Base-by-base conservation (phyloP, 2,113 vertebrate genomes). In the Hylia prasina region DNA sequence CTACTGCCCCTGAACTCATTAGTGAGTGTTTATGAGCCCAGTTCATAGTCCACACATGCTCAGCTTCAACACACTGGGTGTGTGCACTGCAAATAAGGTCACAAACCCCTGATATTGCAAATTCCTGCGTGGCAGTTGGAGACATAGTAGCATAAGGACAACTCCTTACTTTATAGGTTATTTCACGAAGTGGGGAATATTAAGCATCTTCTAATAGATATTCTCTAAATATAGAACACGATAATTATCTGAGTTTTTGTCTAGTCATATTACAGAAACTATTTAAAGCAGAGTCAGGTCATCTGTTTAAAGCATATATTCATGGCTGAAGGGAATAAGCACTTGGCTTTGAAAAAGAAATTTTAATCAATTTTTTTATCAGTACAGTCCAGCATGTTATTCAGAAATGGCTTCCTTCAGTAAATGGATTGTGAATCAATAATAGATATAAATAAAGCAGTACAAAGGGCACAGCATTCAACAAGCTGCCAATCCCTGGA, bases 381-480 rank as follows among this genome's bases (percentile, higher is more conserved):
- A 94, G 61, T 69, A 69, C 11, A 9, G 61, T 85, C 71, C 79
- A 94, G 75, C 48, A 33, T 6, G 10, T 70, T 92, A 86, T 96
- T 97, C 85, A 97, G 96, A 94, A 97, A 96, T 93, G 70, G 70
- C 94, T 97, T 97, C 84, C 96, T 96, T 97, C 86, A 96, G 77
- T 96, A 98, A 97, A 87, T 96, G 94, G 93, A 94, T 56, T 78
- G 42, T 73, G 70, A 97, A 97, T 98, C 97, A 94, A 97, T 97
- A 98, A 64, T 56, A 93, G 88, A 94, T 97, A 86, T 92, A 97
- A 96, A 98, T 91, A 94, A 91, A 80, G 47, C 44, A 70, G 61
- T 53, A 96, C 76, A 83, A 96, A 87, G 81, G 92, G 89, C 77
- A 91, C 42, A 93, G 60, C 80, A 85, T 63, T 85, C 93, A 96